A percentile compares a stretch with the other conserved stretches of the same genome.
These are phyloP conservation scores for Scylla paramamosain DNA, from an alignment of 1,140 invertebrate species.

Conservation along the genomic window DNA sequence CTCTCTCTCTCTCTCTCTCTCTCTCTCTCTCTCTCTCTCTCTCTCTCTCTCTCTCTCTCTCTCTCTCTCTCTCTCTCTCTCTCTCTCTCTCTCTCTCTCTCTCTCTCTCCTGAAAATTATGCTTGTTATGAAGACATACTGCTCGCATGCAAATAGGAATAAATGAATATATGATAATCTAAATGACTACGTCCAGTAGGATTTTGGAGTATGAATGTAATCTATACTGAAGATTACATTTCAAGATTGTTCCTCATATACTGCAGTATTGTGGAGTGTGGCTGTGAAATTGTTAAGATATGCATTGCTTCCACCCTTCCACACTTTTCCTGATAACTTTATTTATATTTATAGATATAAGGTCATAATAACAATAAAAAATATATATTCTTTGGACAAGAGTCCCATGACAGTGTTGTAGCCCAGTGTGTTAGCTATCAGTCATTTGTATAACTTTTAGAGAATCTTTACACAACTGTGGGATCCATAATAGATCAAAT, in stretches of 20 bases:
- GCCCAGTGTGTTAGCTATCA: not conserved
- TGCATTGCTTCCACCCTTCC: not conserved
- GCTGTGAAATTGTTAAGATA: not conserved
- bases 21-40: no score
- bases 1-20: no score
- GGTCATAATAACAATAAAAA: not conserved
- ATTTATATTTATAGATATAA: not conserved
- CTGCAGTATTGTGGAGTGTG: constrained; percentile 11
- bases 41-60: no score
- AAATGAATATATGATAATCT: not conserved
- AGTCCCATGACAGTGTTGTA: not conserved
- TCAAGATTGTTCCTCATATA: not conserved
- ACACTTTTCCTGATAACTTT: not conserved
- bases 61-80: no score
- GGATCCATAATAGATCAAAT: not conserved
- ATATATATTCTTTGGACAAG: not conserved
- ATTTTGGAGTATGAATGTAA: not conserved
- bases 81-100: no score
- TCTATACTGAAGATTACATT: not conserved
- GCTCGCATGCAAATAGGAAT: not conserved
- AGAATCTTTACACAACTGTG: not conserved
- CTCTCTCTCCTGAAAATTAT: no score
- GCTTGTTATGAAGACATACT: not conserved
- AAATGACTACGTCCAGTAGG: not conserved
- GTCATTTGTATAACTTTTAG: not conserved